Evolutionary conservation across 2,797 vertebrate species (phyloP), one percentile per base, ranked within the genome.

Genomic region (Intellagama lesueurii): DNA sequence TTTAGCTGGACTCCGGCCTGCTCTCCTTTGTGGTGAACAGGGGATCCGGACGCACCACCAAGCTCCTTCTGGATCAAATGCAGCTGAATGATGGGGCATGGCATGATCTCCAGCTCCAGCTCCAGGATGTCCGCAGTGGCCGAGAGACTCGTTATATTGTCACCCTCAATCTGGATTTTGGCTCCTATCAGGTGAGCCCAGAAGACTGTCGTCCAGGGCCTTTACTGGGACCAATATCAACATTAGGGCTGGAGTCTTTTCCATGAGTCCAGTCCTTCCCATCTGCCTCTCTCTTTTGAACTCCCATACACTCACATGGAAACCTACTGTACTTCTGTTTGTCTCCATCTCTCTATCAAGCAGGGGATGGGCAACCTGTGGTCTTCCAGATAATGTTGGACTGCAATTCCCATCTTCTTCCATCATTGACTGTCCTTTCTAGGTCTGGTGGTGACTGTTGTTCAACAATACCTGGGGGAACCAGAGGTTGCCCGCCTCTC

Each of bases 41-140:
- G 3, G 97, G 98, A 6, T 97, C 97, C 0, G 97, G 98, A 69
- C 97, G 95, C 86, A 97, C 97, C 11, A 97, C 98, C 91, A 98
- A 97, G 82, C 97, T 99, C 89, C 97, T 98, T 35, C 96, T 99
- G 95, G 98, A 99, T 95, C 98, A 99, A 95, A 97, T 98, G 95
- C 97, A 93, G 86, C 98, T 99, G 95, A 98, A 97, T 24, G 99
- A 99, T 26, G 99, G 99, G 49, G 97, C 88, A n/a, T 99, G 99
- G 99, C 99, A 99, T 0, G 98, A 99, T 95, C 96, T 99, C 70
- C 98, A 98, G 94, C 96, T 99, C 93, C 98, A 99, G 95, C 96
- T 99, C 90, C 97, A 98, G 77, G 98, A 99, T 0, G 97, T 98
- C 81, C 98, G 95, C 90, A 98, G 97, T 0, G 98, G 98, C 44